A percentile compares a stretch with the other conserved stretches of the same genome.
Conservation (phyloP, 2,888 invertebrate genomes). For the Lottia gigantea region DNA sequence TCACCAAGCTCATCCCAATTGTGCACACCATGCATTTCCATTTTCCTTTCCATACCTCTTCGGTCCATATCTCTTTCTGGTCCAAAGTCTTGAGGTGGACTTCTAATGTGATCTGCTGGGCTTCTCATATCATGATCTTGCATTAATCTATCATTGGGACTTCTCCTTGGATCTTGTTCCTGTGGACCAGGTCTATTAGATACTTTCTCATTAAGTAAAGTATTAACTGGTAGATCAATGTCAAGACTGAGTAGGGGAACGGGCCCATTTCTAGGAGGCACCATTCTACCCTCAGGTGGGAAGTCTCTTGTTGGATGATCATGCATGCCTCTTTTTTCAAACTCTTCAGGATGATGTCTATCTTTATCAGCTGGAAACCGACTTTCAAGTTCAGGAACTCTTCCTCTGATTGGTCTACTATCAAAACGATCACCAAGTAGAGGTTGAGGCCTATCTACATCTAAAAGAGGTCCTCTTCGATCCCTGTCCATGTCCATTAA, state of each 20-base stretch:
- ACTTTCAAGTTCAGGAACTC: constrained; percentile 1
- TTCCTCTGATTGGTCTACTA: not conserved
- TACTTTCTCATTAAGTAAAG: constrained; percentile 1
- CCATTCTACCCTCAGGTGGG: constrained; percentile 10
- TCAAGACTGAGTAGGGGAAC: not conserved
- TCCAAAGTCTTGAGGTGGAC: constrained; percentile 5
- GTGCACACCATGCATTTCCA: not conserved
- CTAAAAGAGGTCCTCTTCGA: not conserved
- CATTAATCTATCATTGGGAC: constrained; percentile 19
- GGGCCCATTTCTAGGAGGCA: not conserved
- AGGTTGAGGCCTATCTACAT: constrained; percentile 3
- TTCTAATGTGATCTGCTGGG: constrained; percentile 20
- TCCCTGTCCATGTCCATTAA: constrained; percentile 11
- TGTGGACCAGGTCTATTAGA: constrained; percentile 3
- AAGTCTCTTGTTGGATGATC: constrained; percentile 14
- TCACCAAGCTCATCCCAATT: constrained; percentile 12
- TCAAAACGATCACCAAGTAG: not conserved
- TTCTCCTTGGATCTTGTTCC: constrained; percentile 10
- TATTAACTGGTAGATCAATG: too few species aligned
- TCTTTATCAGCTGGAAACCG: not conserved
- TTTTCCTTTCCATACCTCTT: too few species aligned
- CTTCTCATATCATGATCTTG: constrained; percentile 14
- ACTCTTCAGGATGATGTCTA: constrained; percentile 18
- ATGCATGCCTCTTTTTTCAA: constrained; percentile 15
- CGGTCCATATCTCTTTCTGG: too few species aligned